Conservation (phyloP, 2,113 vertebrate genomes). For the Prionailurus bengalensis region DNA sequence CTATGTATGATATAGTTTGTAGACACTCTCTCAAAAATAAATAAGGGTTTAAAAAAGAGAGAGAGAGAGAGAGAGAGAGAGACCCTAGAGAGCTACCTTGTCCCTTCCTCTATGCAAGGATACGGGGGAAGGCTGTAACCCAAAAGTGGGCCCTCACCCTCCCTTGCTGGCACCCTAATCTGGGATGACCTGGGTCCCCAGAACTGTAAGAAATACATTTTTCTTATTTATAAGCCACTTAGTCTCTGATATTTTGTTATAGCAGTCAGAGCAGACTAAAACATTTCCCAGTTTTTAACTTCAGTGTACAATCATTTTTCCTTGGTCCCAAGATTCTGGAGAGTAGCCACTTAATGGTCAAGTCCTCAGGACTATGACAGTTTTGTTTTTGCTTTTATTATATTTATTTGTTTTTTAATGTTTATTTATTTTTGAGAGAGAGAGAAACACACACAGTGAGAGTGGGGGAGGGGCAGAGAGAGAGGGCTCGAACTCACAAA, state of each 20-base stretch:
- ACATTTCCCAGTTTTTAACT: background rate
- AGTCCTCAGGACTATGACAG: background rate
- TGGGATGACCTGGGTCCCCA: background rate
- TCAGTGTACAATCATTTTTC: background rate
- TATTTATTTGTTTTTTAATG: background rate
- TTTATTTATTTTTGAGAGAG: too few species aligned
- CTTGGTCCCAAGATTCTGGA: background rate
- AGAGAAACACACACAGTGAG: too few species aligned
- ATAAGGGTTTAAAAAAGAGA: too few species aligned
- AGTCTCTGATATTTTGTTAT: background rate
- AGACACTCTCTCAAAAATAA: too few species aligned
- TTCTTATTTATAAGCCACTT: background rate
- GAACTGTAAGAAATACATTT: background rate
- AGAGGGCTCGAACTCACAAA: too few species aligned
- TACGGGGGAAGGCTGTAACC: too few species aligned
- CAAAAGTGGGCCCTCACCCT: background rate
- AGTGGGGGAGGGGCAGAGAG: too few species aligned
- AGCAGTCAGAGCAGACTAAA: background rate
- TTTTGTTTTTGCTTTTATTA: background rate
- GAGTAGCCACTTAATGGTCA: background rate
- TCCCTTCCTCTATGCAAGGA: background rate
- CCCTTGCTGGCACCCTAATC: background rate
- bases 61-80: background rate
- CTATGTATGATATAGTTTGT: too few species aligned
- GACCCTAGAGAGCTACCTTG: background rate